Conservation (phyloP, 2,888 invertebrate species). For the Rhagonycha fulva region DNA sequence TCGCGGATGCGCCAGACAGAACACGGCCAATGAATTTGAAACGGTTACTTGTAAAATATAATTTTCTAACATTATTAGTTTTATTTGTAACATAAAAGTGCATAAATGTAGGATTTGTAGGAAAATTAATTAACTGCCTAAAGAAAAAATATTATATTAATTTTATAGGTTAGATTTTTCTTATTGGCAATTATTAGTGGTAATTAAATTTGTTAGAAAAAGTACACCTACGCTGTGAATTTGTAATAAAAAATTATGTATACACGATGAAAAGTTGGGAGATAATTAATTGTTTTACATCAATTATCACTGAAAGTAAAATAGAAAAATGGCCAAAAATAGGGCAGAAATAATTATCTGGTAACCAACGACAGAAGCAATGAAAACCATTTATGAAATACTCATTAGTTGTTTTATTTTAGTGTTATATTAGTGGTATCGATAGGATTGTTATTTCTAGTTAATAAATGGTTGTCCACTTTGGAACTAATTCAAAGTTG, state of each 20-base stretch:
- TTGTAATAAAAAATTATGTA: neutral
- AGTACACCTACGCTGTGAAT: neutral
- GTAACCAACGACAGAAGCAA: neutral
- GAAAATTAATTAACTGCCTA: neutral
- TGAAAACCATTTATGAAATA: neutral
- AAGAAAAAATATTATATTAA: neutral
- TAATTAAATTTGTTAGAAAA: neutral
- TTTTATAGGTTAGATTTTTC: neutral
- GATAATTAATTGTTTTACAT: neutral
- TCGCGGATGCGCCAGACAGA: too few relatives aligned
- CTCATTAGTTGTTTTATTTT: neutral
- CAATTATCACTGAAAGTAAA: neutral
- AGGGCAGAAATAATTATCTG: slow-evolving; percentile 54
- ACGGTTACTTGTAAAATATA: neutral
- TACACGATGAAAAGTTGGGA: neutral
- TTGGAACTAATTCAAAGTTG: slow-evolving; percentile 54
- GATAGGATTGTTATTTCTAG: slow-evolving; percentile 54
- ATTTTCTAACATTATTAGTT: neutral
- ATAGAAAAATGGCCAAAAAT: slow-evolving; percentile 46
- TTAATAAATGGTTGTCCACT: slow-evolving; percentile 46
- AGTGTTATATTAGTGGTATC: slow-evolving; percentile 52
- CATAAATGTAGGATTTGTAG: neutral
- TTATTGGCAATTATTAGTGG: neutral
- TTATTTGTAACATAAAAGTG: neutral
- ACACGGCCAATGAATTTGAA: too few relatives aligned